phyloP scores from a whole-genome alignment of 1,140 invertebrate species.

The Trichonephila inaurata region DNA sequence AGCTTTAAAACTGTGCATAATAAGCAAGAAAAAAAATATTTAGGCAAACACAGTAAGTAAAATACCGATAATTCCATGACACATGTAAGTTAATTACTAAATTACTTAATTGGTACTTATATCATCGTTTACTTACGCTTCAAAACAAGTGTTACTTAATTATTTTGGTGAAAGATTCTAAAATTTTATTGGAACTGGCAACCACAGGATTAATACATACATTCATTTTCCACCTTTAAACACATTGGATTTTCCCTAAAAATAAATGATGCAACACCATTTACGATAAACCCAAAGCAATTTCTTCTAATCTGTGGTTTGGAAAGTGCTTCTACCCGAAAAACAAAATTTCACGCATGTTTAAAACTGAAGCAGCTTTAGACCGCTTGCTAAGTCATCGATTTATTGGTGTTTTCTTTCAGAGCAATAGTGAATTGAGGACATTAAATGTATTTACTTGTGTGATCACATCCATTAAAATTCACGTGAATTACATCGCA shows the following conservation, averaged over 20 bases:
- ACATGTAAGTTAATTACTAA: no score
- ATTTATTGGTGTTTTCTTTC: not conserved
- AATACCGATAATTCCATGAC: no score
- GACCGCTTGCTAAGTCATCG: slow-evolving; percentile 6
- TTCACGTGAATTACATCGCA: not conserved
- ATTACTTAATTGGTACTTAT: no score
- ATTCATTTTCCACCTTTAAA: not conserved
- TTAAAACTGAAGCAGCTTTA: slow-evolving; percentile 52
- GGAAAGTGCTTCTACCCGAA: slow-evolving; percentile 39
- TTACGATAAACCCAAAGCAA: slow-evolving; percentile 32
- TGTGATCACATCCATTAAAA: not conserved
- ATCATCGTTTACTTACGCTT: not conserved
- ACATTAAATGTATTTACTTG: not conserved
- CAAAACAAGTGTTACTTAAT: not conserved
- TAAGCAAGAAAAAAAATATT: no score
- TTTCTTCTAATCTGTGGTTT: slow-evolving; percentile 18
- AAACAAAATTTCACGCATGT: slow-evolving; percentile 54
- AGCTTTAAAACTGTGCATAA: no score
- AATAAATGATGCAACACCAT: slow-evolving; percentile 54
- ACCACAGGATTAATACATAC: slow-evolving; percentile 45
- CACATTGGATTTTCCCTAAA: not conserved
- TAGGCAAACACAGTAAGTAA: no score
- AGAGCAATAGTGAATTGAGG: not conserved
- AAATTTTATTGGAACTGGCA: slow-evolving; percentile 35
- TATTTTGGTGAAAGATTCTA: not conserved